A percentile compares a stretch with the other conserved stretches of the same genome.
Conservation (phyloP, 2,113 vertebrate species). For the Neofelis nebulosa region DNA sequence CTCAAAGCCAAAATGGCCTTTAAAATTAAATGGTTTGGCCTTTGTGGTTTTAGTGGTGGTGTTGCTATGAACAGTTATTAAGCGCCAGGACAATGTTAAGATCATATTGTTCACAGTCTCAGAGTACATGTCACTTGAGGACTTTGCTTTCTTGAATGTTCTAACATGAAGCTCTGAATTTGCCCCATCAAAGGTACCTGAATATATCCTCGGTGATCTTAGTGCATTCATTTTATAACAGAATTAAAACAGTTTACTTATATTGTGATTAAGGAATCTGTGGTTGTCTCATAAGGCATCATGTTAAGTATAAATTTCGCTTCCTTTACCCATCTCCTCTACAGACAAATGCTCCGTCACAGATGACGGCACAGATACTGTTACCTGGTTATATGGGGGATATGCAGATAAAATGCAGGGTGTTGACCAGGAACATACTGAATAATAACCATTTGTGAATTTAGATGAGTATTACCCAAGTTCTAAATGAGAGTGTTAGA, state of each 20-base stretch:
- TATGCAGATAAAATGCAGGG: neutral
- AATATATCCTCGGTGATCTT: neutral
- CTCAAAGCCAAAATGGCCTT: neutral
- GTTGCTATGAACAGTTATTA: neutral
- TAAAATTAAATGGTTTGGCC: neutral
- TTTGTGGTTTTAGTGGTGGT: constrained; percentile 1
- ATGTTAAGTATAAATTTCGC: constrained; percentile 3
- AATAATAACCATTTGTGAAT: constrained; percentile 24
- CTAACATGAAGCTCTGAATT: constrained; percentile 1
- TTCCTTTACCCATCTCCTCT: neutral
- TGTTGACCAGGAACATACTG: neutral
- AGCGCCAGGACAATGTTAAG: neutral
- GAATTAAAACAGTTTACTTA: neutral
- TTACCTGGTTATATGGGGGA: neutral
- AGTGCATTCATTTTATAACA: neutral
- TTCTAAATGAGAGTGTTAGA: constrained; percentile 9
- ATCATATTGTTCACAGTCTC: neutral
- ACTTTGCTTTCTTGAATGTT: constrained; percentile 4
- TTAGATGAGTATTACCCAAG: constrained; percentile 2
- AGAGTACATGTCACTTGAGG: neutral
- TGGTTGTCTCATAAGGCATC: neutral
- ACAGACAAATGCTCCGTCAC: neutral
- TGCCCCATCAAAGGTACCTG: neutral
- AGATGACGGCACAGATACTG: neutral
- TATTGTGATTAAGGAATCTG: neutral